phyloP scores from a whole-genome alignment of 1,140 invertebrate genomes.

The Drosophila serrata region DNA sequence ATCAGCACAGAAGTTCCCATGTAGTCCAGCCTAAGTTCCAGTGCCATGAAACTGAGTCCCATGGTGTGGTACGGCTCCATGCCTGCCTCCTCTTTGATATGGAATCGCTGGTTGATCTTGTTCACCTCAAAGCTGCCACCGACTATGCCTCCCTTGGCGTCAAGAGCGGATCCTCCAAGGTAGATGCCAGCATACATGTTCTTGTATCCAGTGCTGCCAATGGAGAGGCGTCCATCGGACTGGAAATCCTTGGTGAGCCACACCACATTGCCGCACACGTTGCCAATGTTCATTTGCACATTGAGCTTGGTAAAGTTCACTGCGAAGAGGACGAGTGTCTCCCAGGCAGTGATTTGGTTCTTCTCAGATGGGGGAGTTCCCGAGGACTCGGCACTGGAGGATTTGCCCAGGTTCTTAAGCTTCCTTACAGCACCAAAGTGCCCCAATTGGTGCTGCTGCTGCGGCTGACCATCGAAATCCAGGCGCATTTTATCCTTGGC shows the following conservation, averaged over 20 bases:
- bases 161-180: constrained; percentile 95
- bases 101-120: constrained; percentile 94
- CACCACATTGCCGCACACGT: constrained; percentile 98
- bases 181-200: constrained; percentile 96
- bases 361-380: constrained; percentile 79
- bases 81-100: constrained; percentile 95
- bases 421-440: constrained; percentile 84
- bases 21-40: constrained; percentile 96
- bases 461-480: constrained; percentile 56
- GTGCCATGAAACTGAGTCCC: constrained; percentile 92
- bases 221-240: constrained; percentile 95
- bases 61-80: constrained; percentile 95
- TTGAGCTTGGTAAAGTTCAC: constrained; percentile 98
- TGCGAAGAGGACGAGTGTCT: constrained; percentile 97
- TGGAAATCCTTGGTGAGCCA: constrained; percentile 97
- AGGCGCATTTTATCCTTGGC: constrained; percentile 70
- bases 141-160: constrained; percentile 98
- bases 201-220: constrained; percentile 97
- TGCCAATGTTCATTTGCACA: constrained; percentile 99
- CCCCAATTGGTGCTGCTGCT: constrained; percentile 47
- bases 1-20: constrained; percentile 98
- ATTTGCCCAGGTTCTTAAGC: constrained; percentile 86
- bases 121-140: constrained; percentile 97
- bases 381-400: constrained; percentile 77
- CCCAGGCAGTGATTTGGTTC: constrained; percentile 91